Evolutionary conservation across 2,888 invertebrate species (phyloP).

Genomic region (Emesis russula): DNA sequence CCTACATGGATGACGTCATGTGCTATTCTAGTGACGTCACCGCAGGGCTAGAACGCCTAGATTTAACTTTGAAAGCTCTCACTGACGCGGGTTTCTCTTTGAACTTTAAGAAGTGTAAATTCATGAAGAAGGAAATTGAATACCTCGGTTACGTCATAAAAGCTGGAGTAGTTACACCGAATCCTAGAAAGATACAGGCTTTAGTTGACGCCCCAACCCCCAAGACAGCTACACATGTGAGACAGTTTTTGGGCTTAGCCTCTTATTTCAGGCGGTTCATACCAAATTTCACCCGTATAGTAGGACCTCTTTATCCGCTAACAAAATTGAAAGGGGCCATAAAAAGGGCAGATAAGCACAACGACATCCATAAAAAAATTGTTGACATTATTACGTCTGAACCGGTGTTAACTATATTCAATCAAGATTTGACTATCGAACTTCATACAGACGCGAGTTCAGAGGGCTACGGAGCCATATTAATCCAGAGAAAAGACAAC

Average conservation of each 20-base stretch:
- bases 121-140: no score
- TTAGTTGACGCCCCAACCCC: no score
- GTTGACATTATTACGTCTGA: constrained; percentile 62
- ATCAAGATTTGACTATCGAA: constrained; percentile 71
- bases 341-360: constrained; percentile 36
- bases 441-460: constrained; percentile 85
- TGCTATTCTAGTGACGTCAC: neutral
- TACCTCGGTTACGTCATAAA: no score
- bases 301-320: neutral
- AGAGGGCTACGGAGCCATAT: constrained; percentile 82
- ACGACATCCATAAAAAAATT: constrained; percentile 48
- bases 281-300: neutral
- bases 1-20: constrained; percentile 5
- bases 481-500: constrained; percentile 39
- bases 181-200: no score
- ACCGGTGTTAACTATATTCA: constrained; percentile 82
- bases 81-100: no score
- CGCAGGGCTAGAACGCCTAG: neutral
- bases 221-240: neutral
- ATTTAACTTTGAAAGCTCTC: neutral
- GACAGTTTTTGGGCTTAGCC: neutral
- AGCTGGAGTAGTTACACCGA: no score
- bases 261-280: neutral
- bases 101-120: no score
- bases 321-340: neutral